A percentile compares a stretch with the other conserved stretches of the same genome.
phyloP scores from a whole-genome alignment of 2,113 vertebrate species.

The Meles meles region DNA sequence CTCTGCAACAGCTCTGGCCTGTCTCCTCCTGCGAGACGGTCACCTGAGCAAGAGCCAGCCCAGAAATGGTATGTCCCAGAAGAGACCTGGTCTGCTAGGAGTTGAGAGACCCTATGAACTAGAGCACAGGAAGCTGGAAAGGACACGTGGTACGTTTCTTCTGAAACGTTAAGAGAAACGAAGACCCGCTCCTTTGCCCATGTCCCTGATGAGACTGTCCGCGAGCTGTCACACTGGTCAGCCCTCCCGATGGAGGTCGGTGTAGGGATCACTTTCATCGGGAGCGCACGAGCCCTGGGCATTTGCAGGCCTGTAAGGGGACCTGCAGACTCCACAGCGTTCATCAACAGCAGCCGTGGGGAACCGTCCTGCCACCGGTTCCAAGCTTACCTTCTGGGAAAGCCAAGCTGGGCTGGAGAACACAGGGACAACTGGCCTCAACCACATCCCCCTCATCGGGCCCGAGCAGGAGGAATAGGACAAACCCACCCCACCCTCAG shows the following conservation, averaged over 20 bases:
- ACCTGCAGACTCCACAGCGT: rapidly evolving
- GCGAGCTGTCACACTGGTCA: background rate
- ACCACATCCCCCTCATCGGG: background rate
- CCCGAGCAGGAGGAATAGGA: background rate
- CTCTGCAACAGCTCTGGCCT: too few relatives aligned
- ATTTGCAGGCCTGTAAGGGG: background rate
- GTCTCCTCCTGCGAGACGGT: too few relatives aligned
- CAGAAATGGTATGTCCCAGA: too few relatives aligned
- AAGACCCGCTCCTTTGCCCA: background rate
- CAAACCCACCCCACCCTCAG: background rate
- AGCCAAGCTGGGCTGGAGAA: background rate
- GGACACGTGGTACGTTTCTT: background rate
- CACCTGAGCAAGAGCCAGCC: too few relatives aligned
- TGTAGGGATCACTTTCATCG: background rate
- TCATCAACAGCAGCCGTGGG: too few relatives aligned
- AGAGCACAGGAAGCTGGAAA: background rate
- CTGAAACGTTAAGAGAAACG: background rate
- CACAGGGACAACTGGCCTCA: background rate
- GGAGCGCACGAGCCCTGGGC: background rate
- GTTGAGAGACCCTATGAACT: background rate
- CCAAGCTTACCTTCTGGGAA: background rate
- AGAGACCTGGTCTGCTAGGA: background rate
- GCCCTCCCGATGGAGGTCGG: background rate
- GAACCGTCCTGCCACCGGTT: too few relatives aligned
- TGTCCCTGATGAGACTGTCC: background rate